Conservation (phyloP, 2,113 vertebrate genomes). For the Plestiodon gilberti region DNA sequence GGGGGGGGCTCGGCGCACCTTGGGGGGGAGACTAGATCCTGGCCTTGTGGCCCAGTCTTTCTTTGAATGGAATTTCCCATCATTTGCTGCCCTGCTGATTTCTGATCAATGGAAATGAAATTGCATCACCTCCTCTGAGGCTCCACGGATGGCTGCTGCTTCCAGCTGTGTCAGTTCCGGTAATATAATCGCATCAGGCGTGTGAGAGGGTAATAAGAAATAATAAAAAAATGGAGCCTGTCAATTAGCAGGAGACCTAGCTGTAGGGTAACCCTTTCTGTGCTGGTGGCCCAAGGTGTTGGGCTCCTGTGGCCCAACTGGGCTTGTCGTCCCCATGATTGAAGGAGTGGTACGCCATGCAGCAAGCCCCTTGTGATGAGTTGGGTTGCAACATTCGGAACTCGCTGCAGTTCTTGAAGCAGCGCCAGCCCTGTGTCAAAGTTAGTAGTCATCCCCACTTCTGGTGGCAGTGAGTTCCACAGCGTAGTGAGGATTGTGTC, state of each 20-base stretch:
- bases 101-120: slow-evolving; percentile 91
- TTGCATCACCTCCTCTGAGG: slow-evolving; percentile 85
- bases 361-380: no score
- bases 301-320: accelerated
- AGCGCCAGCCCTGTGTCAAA: no score
- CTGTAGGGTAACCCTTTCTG: slow-evolving; percentile 75
- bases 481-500: no score
- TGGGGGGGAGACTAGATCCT: slow-evolving; percentile 66
- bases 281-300: slow-evolving; percentile 52
- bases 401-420: no score
- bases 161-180: slow-evolving; percentile 87
- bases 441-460: no score
- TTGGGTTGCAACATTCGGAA: no score
- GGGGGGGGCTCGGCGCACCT: slow-evolving; percentile 42
- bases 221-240: slow-evolving; percentile 80
- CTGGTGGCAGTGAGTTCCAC: no score
- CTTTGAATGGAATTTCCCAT: slow-evolving; percentile 88
- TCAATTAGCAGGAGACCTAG: slow-evolving; percentile 80
- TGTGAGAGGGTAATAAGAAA: slow-evolving; percentile 85
- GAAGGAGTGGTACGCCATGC: no score
- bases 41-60: slow-evolving; percentile 69
- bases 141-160: slow-evolving; percentile 79
- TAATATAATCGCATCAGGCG: slow-evolving; percentile 86
- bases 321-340: not conserved
- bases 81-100: slow-evolving; percentile 87